Conservation (phyloP, 53 echinoderm and acorn worm species). For the Astropecten irregularis region DNA sequence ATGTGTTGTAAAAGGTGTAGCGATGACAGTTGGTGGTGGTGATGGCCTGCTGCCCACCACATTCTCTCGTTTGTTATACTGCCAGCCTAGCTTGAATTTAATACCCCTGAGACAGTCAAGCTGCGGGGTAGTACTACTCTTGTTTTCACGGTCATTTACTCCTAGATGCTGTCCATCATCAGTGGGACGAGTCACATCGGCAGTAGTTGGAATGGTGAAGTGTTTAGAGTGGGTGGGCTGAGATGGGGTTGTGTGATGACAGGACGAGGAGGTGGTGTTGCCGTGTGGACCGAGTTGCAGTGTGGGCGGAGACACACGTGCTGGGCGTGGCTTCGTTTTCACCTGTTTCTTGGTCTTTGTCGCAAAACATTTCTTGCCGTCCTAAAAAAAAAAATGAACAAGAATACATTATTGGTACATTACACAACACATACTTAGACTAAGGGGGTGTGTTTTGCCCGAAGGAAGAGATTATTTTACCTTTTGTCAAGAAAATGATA, state of each 20-base stretch:
- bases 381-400: not conserved
- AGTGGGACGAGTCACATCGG: too few relatives aligned
- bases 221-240: not conserved
- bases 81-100: slow-evolving; percentile 89
- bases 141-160: slow-evolving; percentile 38
- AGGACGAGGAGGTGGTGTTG: not conserved
- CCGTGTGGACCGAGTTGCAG: too few relatives aligned
- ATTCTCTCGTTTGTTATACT: slow-evolving; percentile 29
- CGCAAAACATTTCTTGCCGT: slow-evolving; percentile 43
- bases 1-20: slow-evolving; percentile 9
- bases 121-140: slow-evolving; percentile 29
- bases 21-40: not conserved
- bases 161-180: too few relatives aligned
- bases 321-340: not conserved
- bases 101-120: slow-evolving; percentile 81
- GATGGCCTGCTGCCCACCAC: not conserved
- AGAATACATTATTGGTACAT: not conserved
- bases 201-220: not conserved
- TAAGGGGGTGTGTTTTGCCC: not conserved
- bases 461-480: not conserved
- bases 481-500: too few relatives aligned
- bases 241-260: not conserved
- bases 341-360: slow-evolving; percentile 27
- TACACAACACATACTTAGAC: too few relatives aligned
- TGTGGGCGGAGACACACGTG: too few relatives aligned